A percentile compares a stretch with the other conserved stretches of the same genome.
Evolutionary conservation across 2,797 vertebrate species (phyloP).

Genomic region (Limosa lapponica): DNA sequence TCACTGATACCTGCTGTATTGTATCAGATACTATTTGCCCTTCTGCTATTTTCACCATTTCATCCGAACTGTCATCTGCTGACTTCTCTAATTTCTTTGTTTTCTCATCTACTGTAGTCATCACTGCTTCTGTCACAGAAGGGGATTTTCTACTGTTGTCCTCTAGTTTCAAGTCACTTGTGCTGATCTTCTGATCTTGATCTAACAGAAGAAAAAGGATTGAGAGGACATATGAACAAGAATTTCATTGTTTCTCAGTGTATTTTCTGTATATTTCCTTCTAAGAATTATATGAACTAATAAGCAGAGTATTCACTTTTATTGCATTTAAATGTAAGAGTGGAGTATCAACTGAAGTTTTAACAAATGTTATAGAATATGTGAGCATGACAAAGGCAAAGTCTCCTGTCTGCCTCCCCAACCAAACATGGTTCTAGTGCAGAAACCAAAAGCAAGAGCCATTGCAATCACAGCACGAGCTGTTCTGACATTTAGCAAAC

Average conservation of each 20-base stretch:
- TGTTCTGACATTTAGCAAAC: not conserved
- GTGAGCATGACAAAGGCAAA: not conserved
- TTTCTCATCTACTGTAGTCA: conserved; percentile 33
- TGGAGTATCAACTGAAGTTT: not conserved
- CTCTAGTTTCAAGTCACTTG: conserved; percentile 51
- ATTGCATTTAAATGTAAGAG: not conserved
- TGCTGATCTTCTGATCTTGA: conserved; percentile 47
- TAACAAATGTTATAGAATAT: not conserved
- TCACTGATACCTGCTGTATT: not conserved
- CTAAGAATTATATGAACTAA: not conserved
- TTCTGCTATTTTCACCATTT: not conserved
- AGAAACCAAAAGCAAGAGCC: not conserved
- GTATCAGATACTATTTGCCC: not conserved
- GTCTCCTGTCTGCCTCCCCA: not conserved
- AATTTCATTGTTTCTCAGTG: not conserved
- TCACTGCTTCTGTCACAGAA: conserved; percentile 33
- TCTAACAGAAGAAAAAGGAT: conserved; percentile 60
- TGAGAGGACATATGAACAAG: not conserved
- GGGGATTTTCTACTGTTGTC: conserved; percentile 22
- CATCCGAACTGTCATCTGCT: not conserved
- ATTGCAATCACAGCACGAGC: not conserved
- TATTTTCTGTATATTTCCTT: not conserved
- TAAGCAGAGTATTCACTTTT: not conserved
- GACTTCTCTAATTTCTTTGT: not conserved
- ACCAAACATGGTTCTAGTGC: not conserved